phyloP scores from a whole-genome alignment of 1,140 invertebrate genomes.

The Orius insidiosus region DNA sequence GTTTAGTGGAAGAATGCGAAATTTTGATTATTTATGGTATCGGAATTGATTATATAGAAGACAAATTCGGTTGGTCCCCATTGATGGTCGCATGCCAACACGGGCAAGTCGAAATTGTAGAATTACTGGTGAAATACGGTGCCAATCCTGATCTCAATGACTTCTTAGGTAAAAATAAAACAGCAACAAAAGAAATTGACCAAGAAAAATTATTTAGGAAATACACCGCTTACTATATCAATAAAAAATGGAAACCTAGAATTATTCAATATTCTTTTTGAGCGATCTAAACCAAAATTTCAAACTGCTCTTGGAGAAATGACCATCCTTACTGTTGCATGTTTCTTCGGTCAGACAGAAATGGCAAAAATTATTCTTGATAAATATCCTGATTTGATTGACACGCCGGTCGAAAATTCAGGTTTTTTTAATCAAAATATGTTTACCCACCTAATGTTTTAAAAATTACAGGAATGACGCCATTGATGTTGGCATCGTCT shows the following conservation, averaged over 20 bases:
- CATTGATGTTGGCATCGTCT: neutral
- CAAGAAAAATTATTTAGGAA: neutral
- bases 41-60: neutral
- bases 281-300: neutral
- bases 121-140: constrained; percentile 2
- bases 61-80: neutral
- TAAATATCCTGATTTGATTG: neutral
- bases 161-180: constrained; percentile 1
- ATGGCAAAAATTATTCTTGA: constrained; percentile 1
- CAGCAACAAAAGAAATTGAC: neutral
- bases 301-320: neutral
- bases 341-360: neutral
- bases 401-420: neutral
- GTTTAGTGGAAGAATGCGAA: too few relatives aligned
- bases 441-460: neutral
- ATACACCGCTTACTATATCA: neutral
- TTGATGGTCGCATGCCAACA: neutral
- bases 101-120: neutral
- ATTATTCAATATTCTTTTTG: neutral
- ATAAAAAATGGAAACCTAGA: neutral
- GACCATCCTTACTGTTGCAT: constrained; percentile 1
- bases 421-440: neutral
- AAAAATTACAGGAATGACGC: constrained; percentile 3
- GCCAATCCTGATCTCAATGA: neutral
- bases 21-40: neutral